Conservation (phyloP, 2,888 invertebrate species). For the Cerastis rubricosa region DNA sequence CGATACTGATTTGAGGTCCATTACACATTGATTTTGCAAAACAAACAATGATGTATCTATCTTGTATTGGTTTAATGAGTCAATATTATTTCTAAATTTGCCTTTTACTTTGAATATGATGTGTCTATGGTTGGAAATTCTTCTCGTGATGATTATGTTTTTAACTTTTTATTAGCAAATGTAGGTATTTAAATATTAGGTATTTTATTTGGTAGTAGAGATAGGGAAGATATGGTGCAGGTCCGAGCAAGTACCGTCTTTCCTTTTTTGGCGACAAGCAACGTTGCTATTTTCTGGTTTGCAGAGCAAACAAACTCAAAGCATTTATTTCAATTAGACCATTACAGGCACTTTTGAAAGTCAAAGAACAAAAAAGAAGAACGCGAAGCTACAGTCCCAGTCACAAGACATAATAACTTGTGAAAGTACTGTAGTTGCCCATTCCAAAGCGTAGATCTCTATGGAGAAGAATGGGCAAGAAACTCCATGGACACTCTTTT, state of each 20-base stretch:
- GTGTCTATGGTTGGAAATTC: not conserved
- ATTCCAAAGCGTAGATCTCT: no score
- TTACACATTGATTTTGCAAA: slow-evolving; percentile 53
- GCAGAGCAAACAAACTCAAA: no score
- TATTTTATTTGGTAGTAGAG: not conserved
- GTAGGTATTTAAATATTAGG: not conserved
- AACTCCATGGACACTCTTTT: no score
- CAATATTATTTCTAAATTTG: slow-evolving; percentile 9
- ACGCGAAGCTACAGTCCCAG: no score
- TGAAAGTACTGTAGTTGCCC: no score
- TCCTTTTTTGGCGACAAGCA: not conserved
- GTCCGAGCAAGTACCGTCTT: not conserved
- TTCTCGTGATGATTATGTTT: slow-evolving; percentile 1
- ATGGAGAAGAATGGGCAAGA: no score
- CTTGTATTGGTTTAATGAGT: slow-evolving; percentile 38
- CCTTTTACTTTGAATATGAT: not conserved
- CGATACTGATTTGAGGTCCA: slow-evolving; percentile 17
- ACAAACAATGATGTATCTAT: slow-evolving; percentile 36
- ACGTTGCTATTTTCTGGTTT: not conserved
- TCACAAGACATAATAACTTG: no score
- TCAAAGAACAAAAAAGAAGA: no score
- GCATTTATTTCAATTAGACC: no score
- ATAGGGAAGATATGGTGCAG: not conserved
- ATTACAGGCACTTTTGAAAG: no score
- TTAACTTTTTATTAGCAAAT: not conserved